phyloP scores from a whole-genome alignment of 2,113 vertebrate species.

The Otis tarda region DNA sequence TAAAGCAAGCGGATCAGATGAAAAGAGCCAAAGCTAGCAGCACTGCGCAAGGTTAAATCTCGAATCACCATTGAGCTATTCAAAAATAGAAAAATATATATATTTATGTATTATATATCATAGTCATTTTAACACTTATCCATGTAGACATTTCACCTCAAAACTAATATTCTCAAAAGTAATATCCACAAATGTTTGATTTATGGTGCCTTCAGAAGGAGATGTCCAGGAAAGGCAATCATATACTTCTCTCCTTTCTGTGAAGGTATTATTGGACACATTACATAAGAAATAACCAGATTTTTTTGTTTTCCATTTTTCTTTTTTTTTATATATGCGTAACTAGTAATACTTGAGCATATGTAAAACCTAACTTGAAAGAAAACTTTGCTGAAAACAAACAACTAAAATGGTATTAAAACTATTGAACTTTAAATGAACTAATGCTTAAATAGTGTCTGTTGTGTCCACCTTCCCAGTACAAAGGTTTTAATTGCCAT shows the following conservation, averaged over 20 bases:
- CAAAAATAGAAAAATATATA: conserved; percentile 58
- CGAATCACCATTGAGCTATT: conserved; percentile 87
- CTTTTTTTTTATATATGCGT: background rate
- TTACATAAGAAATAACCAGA: background rate
- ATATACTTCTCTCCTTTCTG: background rate
- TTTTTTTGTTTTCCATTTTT: background rate
- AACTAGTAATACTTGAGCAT: background rate
- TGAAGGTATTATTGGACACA: background rate
- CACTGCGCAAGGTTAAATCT: conserved; percentile 84
- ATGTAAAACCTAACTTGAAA: background rate
- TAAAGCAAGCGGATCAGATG: conserved; percentile 86
- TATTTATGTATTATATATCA: background rate
- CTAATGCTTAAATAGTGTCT: background rate
- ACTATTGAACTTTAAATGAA: background rate
- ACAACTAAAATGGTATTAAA: background rate
- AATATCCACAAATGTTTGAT: background rate
- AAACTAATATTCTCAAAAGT: background rate
- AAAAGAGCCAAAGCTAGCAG: conserved; percentile 87
- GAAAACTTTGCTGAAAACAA: background rate
- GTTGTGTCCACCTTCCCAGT: background rate
- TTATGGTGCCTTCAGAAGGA: background rate
- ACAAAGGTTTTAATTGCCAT: background rate
- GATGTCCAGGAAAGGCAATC: background rate
- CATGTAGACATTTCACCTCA: background rate
- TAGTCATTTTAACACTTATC: background rate